Conservation (phyloP, 2,113 vertebrate species). For the Galemys pyrenaicus region DNA sequence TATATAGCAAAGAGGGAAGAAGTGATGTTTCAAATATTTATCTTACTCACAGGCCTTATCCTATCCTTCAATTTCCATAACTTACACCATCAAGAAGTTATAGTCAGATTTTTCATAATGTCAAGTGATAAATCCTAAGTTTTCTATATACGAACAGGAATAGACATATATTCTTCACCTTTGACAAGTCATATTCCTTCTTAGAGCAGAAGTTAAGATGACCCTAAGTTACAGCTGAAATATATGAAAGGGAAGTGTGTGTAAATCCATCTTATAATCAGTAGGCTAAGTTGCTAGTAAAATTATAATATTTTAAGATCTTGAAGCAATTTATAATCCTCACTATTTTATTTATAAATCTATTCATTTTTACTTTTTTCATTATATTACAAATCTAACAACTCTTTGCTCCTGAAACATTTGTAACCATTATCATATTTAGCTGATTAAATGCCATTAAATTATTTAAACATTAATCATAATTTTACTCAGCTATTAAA, state of each 20-base stretch:
- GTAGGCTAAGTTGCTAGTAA: background rate
- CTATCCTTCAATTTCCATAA: slow-evolving; percentile 32
- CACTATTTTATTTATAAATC: slow-evolving; percentile 10
- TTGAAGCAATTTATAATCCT: background rate
- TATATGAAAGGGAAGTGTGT: background rate
- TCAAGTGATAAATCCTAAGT: slow-evolving; percentile 17
- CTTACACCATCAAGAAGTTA: background rate
- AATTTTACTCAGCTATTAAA: slow-evolving; percentile 40
- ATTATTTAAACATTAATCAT: background rate
- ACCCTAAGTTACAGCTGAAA: no score
- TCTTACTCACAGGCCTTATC: background rate
- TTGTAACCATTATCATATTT: slow-evolving; percentile 20
- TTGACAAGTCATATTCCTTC: background rate
- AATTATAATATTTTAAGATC: background rate
- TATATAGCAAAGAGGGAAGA: background rate
- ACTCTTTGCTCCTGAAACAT: background rate
- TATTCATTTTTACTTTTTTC: background rate
- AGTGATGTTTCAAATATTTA: slow-evolving; percentile 26
- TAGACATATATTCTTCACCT: background rate
- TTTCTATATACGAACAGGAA: background rate
- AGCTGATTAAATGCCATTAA: slow-evolving; percentile 26
- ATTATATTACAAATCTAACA: background rate
- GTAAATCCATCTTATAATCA: background rate
- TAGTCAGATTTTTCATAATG: background rate
- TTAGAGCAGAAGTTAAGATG: background rate